A percentile compares a stretch with the other conserved stretches of the same genome.
Conservation (phyloP, 2,888 invertebrate species). For the Drosophila barbarae region DNA sequence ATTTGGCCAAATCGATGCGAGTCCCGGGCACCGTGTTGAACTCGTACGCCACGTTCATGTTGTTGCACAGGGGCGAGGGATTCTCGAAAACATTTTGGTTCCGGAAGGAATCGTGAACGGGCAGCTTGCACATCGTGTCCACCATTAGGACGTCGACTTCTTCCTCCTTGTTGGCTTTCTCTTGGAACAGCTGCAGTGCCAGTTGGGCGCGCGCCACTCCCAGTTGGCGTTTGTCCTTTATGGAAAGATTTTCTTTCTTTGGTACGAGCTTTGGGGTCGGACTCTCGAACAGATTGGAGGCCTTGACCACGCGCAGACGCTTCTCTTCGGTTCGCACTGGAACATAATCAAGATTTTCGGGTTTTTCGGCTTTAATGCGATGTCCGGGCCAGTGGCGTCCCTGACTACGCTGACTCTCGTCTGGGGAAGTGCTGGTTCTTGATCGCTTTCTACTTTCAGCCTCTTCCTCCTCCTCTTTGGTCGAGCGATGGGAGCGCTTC, state of each 20-base stretch:
- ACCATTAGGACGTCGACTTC: slow-evolving; percentile 48
- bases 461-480: background rate
- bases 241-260: background rate
- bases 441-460: background rate
- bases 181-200: slow-evolving; percentile 24
- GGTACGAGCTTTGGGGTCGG: background rate
- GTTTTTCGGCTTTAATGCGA: slow-evolving; percentile 7
- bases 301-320: slow-evolving; percentile 5
- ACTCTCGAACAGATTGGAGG: background rate
- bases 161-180: slow-evolving; percentile 6
- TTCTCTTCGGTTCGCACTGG: slow-evolving; percentile 28
- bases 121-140: slow-evolving; percentile 48
- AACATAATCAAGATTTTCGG: slow-evolving; percentile 2
- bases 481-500: slow-evolving; percentile 20
- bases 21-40: slow-evolving; percentile 52
- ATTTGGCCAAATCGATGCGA: slow-evolving; percentile 40
- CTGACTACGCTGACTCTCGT: background rate
- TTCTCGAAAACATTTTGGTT: slow-evolving; percentile 42
- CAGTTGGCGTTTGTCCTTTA: slow-evolving; percentile 42
- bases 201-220: slow-evolving; percentile 38
- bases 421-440: background rate
- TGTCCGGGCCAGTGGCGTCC: background rate
- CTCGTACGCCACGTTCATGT: slow-evolving; percentile 53
- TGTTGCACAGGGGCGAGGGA: slow-evolving; percentile 58
- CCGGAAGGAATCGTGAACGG: slow-evolving; percentile 21